These are phyloP conservation scores for Dipodomys spectabilis DNA, from an alignment of 2,113 vertebrate genomes.

Conservation along the genomic window DNA sequence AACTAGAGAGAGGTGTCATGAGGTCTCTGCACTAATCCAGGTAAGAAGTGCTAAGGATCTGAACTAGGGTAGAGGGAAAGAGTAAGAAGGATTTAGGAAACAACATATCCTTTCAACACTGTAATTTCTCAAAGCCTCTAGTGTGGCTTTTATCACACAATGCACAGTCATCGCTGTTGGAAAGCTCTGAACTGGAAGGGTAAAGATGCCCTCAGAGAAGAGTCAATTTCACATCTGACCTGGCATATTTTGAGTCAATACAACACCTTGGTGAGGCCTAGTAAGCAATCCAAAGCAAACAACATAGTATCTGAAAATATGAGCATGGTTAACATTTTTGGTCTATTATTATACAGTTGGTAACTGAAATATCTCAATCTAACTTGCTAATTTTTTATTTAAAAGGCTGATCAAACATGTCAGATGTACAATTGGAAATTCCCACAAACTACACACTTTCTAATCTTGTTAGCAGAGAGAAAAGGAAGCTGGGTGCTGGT, in stretches of 20 bases:
- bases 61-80: neutral
- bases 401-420: conserved; percentile 60
- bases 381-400: conserved; percentile 53
- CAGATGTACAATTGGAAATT: conserved; percentile 57
- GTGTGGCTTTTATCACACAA: neutral
- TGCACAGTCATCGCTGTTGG: conserved; percentile 2
- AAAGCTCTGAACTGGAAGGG: conserved; percentile 27
- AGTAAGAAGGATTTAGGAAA: neutral
- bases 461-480: conserved; percentile 45
- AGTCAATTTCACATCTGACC: conserved; percentile 34
- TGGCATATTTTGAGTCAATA: conserved; percentile 44
- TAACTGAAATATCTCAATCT: conserved; percentile 60
- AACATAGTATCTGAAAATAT: conserved; percentile 56
- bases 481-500: too few species aligned
- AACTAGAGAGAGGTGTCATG: neutral
- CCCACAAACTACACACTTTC: neutral
- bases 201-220: neutral
- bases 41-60: conserved; percentile 6
- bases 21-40: neutral
- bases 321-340: conserved; percentile 51
- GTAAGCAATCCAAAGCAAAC: conserved; percentile 48
- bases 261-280: conserved; percentile 2
- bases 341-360: conserved; percentile 60
- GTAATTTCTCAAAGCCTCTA: neutral
- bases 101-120: neutral